Base-by-base conservation (phyloP, 2,888 invertebrate species). In the Thymelicus sylvestris region DNA sequence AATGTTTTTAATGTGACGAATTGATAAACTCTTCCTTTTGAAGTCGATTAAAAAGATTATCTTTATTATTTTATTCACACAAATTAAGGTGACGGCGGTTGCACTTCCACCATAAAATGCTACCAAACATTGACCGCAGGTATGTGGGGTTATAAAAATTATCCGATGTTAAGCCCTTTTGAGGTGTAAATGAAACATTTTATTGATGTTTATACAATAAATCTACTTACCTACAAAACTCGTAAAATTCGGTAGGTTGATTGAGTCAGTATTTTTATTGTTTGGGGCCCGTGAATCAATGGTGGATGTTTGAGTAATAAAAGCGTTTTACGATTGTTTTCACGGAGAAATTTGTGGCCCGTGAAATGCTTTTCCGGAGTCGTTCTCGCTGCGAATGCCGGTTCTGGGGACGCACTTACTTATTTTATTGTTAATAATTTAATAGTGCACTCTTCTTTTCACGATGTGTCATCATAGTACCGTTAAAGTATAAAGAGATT, bases 201-300 rank as follows among this genome's bases (percentile, higher is more conserved):
- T 87, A 92, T 87, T 86, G 82, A 81, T 76, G 78, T 85, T 84
- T 81, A 83, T 82, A 84, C 87, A 88, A 89, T 92, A 91, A 92
- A 91, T 89, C 85, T 83, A 85, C 88, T 90, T 88, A 91, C 90
- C 91, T 92, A 89, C 83, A 86, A 83, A 81, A 84, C 82, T 86
- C 88, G 87, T 93, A 92, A 93, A 93, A 86, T 88, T 86, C 81
- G 83, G 88, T 84, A 86, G 89, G 89, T 92, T 92, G 93, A 93
- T 93, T 93, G 93, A 93, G 93, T 90, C 90, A 91, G 93, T 92
- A 92, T 92, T 93, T 93, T 93, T 93, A 93, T 92, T 93, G 90
- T 92, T 91, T 87, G 80, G 87, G 87, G 82, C 86, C 86, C 87
- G 89, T 89, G 93, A 93, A 93, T 93, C 93, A 92, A 93, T 93